Conservation (phyloP, 2,888 invertebrate species). For the Pycnomerus fuliginosus region DNA sequence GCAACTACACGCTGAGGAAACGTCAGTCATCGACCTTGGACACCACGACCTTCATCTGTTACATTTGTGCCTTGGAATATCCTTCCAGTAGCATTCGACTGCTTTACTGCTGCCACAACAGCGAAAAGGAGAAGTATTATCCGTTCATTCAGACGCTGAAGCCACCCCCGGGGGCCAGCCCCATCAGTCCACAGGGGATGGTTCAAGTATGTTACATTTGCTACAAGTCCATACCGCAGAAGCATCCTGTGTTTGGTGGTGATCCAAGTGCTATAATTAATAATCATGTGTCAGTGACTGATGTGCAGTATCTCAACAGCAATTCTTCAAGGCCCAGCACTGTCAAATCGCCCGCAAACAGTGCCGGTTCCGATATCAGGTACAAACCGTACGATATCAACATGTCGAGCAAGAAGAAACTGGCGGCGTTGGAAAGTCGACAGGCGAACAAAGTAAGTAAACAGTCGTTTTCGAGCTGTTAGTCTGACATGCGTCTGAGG, state of each 20-base stretch:
- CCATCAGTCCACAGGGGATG: conserved; percentile 88
- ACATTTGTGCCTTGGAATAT: conserved; percentile 82
- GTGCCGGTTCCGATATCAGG: conserved; percentile 58
- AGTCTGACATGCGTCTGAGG: no score
- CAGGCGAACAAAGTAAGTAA: conserved; percentile 26
- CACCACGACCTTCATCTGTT: conserved; percentile 80
- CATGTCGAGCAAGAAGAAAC: conserved; percentile 53
- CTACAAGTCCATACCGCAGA: conserved; percentile 77
- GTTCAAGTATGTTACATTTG: conserved; percentile 86
- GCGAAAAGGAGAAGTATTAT: conserved; percentile 85
- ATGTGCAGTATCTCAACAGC: conserved; percentile 45
- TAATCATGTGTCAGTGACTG: conserved; percentile 49
- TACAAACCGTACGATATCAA: conserved; percentile 62
- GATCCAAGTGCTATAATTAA: conserved; percentile 37
- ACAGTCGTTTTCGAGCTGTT: no score
- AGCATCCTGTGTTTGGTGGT: conserved; percentile 69
- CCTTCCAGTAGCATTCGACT: conserved; percentile 78
- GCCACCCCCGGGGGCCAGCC: conserved; percentile 81
- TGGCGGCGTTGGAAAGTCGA: conserved; percentile 48
- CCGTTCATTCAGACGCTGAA: conserved; percentile 82
- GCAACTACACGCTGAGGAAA: conserved; percentile 79
- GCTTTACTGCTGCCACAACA: conserved; percentile 81
- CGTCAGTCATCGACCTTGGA: conserved; percentile 66
- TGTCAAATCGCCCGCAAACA: conserved; percentile 58
- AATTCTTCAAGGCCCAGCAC: conserved; percentile 54